These are phyloP conservation scores for Pyralis farinalis DNA, from an alignment of 2,888 invertebrate genomes.

Conservation along the genomic window DNA sequence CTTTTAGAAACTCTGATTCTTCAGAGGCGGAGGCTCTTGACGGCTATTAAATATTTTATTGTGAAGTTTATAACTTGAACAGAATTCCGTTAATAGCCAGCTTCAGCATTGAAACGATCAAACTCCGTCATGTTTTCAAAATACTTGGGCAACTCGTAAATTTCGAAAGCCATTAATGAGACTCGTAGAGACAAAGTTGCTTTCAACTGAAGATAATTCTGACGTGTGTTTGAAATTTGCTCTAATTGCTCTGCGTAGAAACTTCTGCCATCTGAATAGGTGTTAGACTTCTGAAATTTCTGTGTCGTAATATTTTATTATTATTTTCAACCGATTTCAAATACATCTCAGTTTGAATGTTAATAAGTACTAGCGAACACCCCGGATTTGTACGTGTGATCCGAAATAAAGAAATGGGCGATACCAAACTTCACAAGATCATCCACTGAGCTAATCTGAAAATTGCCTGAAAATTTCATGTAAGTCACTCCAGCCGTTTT, in stretches of 20 bases:
- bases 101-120: constrained; percentile 34
- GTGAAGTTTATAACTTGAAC: constrained; percentile 32
- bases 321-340: too few relatives aligned
- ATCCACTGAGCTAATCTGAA: too few relatives aligned
- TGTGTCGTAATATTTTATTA: too few relatives aligned
- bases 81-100: constrained; percentile 40
- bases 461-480: too few relatives aligned
- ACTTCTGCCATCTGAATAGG: too few relatives aligned
- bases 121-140: constrained; percentile 42
- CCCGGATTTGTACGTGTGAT: too few relatives aligned
- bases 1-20: not conserved
- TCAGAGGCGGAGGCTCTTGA: not conserved
- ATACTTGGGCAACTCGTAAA: constrained; percentile 40
- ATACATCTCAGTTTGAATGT: too few relatives aligned
- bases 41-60: constrained; percentile 34
- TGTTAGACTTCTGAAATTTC: not conserved
- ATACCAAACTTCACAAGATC: too few relatives aligned
- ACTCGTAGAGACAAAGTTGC: too few relatives aligned
- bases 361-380: too few relatives aligned
- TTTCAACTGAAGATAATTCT: not conserved
- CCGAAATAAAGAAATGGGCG: too few relatives aligned
- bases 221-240: not conserved
- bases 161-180: not conserved
- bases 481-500: too few relatives aligned
- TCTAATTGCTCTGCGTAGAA: not conserved